Base-by-base conservation (phyloP, 2,888 invertebrate species). In the Pherbina coryleti region DNA sequence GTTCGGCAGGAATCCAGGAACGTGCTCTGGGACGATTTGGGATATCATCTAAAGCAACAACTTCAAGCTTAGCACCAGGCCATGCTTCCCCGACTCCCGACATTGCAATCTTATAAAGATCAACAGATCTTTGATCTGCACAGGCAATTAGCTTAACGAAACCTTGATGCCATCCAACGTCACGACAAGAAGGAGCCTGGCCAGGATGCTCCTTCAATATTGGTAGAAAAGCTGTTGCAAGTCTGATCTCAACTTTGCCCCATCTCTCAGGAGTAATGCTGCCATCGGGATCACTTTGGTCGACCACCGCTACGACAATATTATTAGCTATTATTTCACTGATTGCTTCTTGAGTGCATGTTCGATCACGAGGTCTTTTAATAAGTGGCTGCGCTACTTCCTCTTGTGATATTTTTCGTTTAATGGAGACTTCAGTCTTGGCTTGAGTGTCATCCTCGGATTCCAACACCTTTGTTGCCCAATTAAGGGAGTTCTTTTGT, bases 121-220 rank as follows among this genome's bases (percentile, higher is more conserved):
- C 44, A 14, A 44, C 44, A 11, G 44, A 44, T 14, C 44, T 44
- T 44, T 44, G 44, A 44, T 44, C 44, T 44, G 44, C 44, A 44
- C 44, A 44, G 44, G 44, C 44, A 14, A 44, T 44, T 44, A 44
- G 3, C 44, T 44, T 44, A 44, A 44, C 44, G 44, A 44, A 11
- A 14, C 34, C 66, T 37, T 67, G 67, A 67, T 53, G 75, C 67
- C 69, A 75, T 17, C 55, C 75, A 37, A 55, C 75, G 28, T 75
- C 67, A 5, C 69, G n/a, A 44, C 53, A 51, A 3, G 25, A 37
- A 49, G 71, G 55, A 11, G 51, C 28, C 28, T 49, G 25, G 9
- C 71, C 71, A 17, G 28, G 71, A 51, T n/a, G 31, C 8, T 71
- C 71, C n/a, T 71, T 34, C 25, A 28, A 31, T 3, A 71, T 55